Percentiles rank a stretch among this genome's conserved stretches.
Evolutionary conservation across 2,888 invertebrate genomes (phyloP).

Genomic region (Thymelicus lineola): DNA sequence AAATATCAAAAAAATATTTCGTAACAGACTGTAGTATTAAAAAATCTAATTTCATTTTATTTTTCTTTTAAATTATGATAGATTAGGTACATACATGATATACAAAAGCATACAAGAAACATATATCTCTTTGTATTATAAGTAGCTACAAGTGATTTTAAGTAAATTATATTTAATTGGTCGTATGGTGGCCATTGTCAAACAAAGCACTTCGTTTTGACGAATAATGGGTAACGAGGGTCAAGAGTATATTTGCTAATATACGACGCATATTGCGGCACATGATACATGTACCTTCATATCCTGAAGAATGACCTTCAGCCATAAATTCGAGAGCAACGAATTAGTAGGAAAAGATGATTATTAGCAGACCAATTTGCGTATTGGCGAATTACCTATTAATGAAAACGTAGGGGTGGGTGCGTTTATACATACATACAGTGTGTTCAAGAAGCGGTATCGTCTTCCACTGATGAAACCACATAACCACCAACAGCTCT

Average conservation of each 20-base stretch:
- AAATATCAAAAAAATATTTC: no score
- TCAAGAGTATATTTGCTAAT: constrained; percentile 33
- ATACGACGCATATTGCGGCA: constrained; percentile 24
- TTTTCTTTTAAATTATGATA: no score
- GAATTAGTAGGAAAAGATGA: constrained; percentile 73
- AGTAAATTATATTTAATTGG: constrained; percentile 26
- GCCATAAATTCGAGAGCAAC: constrained; percentile 68
- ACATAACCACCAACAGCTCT: constrained; percentile 15
- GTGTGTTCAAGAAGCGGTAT: constrained; percentile 24
- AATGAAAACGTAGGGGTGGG: constrained; percentile 58
- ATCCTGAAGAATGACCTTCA: constrained; percentile 57
- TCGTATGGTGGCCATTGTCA: constrained; percentile 7
- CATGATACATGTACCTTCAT: constrained; percentile 16
- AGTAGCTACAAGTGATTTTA: background rate
- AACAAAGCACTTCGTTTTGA: constrained; percentile 26
- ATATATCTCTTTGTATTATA: background rate
- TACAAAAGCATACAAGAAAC: no score
- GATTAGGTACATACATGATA: no score
- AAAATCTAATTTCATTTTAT: no score
- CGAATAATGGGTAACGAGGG: constrained; percentile 21
- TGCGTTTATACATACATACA: constrained; percentile 37
- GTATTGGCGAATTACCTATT: constrained; percentile 71
- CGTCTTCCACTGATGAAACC: constrained; percentile 7
- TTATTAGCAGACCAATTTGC: constrained; percentile 71
- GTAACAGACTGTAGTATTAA: no score